Conservation (phyloP, 37 sponge, comb jelly and placozoan genomes). For the Theonella swinhoei region DNA sequence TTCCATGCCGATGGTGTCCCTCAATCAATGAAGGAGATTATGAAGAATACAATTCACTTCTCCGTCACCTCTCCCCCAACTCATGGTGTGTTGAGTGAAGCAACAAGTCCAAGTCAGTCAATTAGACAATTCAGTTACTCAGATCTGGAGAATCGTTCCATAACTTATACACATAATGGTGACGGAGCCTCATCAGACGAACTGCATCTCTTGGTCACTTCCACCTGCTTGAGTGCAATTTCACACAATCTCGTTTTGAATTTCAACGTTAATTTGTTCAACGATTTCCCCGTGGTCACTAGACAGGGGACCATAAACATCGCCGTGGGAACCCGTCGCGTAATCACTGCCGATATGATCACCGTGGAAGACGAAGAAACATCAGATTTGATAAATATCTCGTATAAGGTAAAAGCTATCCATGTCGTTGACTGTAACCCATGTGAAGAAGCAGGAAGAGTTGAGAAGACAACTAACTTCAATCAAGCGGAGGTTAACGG, state of each 20-base stretch:
- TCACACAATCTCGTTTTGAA: neutral
- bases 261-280: neutral
- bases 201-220: neutral
- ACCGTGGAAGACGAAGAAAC: conserved; percentile 24
- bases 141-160: neutral
- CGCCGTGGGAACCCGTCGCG: conserved; percentile 48
- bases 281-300: neutral
- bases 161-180: neutral
- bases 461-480: conserved; percentile 13
- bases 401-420: neutral
- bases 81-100: neutral
- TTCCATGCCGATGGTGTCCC: neutral
- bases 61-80: neutral
- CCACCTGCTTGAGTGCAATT: neutral
- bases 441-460: neutral
- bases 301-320: neutral
- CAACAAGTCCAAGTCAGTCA: neutral
- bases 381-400: neutral
- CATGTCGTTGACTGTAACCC: neutral
- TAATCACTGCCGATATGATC: conserved; percentile 20
- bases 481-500: conserved; percentile 19
- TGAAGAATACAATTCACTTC: neutral
- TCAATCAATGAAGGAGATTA: neutral
- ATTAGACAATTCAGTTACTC: neutral
- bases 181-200: neutral